These are phyloP conservation scores for Incurvaria masculella DNA, from an alignment of 2,888 invertebrate species.

Conservation along the genomic window DNA sequence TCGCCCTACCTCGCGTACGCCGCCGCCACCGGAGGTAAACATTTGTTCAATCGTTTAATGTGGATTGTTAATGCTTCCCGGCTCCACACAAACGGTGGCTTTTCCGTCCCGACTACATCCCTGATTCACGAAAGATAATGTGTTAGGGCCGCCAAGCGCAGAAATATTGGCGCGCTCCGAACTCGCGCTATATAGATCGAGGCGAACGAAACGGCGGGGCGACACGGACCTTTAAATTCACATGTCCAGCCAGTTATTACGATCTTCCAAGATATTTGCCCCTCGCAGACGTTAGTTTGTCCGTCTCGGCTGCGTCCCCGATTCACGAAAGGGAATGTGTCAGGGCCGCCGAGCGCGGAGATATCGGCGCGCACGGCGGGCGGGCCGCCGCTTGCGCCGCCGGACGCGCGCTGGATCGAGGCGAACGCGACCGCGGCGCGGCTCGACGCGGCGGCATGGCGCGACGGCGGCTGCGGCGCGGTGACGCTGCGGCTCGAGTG, in stretches of 20 bases:
- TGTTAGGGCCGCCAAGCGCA: constrained; percentile 69
- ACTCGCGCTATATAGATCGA: constrained; percentile 72
- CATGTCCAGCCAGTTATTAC: no score
- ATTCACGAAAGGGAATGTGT: constrained; percentile 68
- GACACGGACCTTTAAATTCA: no score
- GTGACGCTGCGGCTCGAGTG: constrained; percentile 74
- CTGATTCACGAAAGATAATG: constrained; percentile 68
- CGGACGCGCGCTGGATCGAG: constrained; percentile 70
- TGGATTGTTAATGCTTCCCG: no score
- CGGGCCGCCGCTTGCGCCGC: constrained; percentile 61
- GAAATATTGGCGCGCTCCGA: constrained; percentile 75
- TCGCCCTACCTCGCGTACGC: constrained; percentile 78
- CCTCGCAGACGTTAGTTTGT: no score
- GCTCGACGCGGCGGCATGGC: constrained; percentile 78
- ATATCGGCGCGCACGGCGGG: constrained; percentile 79
- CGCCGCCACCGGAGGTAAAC: constrained; percentile 76
- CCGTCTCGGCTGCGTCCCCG: no score
- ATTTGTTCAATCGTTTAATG: no score
- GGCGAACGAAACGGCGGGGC: constrained; percentile 77
- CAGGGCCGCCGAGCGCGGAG: constrained; percentile 69
- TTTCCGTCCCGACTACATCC: no score
- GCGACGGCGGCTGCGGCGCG: constrained; percentile 81
- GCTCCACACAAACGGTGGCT: no score
- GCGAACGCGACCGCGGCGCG: constrained; percentile 79
- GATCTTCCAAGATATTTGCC: no score